Conservation (phyloP, 2,797 vertebrate species). For the Lindbergichthys nudifrons region DNA sequence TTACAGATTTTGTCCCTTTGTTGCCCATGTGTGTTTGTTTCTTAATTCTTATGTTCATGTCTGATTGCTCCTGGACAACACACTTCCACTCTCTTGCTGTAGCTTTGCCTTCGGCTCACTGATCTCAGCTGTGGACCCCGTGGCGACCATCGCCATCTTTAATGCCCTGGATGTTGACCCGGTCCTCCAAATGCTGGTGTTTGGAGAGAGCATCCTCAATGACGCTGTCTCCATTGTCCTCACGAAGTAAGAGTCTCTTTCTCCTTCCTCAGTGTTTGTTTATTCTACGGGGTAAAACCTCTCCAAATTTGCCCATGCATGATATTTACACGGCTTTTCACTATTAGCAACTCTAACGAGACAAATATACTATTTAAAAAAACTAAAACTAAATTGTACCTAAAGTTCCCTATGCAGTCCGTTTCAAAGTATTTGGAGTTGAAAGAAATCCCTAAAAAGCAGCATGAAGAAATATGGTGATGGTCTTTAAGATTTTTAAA, state of each 20-base stretch:
- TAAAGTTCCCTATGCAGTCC: not conserved
- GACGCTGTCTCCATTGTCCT: slow-evolving; percentile 98
- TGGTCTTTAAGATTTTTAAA: not conserved
- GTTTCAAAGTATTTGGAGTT: not conserved
- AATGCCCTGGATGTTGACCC: slow-evolving; percentile 98
- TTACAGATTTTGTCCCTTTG: not conserved
- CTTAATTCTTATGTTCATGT: not conserved
- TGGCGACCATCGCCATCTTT: slow-evolving; percentile 98
- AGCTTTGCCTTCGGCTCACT: slow-evolving; percentile 98
- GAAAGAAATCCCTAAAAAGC: not conserved
- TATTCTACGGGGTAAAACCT: not conserved
- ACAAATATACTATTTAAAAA: not conserved
- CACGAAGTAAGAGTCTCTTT: slow-evolving; percentile 90
- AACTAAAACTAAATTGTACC: not conserved
- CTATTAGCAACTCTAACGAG: not conserved
- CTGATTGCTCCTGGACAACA: too few relatives aligned
- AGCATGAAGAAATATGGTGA: not conserved
- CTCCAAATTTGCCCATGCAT: slow-evolving; percentile 11
- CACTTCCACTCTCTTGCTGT: slow-evolving; percentile 21
- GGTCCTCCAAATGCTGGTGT: slow-evolving; percentile 98
- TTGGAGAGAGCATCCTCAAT: slow-evolving; percentile 98
- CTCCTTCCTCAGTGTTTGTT: not conserved
- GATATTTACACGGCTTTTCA: slow-evolving; percentile 18
- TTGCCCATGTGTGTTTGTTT: not conserved
- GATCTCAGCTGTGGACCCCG: slow-evolving; percentile 97